Base-by-base conservation (phyloP, 2,888 invertebrate genomes). In the Torymus aiolomorphi region DNA sequence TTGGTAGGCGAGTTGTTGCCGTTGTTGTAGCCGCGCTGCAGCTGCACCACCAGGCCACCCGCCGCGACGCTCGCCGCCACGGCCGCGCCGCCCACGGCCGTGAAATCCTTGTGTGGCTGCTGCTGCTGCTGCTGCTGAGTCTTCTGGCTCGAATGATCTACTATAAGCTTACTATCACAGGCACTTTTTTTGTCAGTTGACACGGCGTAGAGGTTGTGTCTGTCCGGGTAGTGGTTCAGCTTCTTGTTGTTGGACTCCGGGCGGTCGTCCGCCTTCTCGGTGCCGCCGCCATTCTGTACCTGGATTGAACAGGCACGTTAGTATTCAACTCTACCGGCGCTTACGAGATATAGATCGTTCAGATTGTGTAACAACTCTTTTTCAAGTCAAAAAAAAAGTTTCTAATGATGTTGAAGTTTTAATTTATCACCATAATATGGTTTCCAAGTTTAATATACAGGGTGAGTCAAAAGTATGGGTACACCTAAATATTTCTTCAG, bases 131-230 rank as follows among this genome's bases (percentile, higher is more conserved):
- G 42, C 42, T 86, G 88, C 83, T 89, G 90, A 89, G 86, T 88
- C 86, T 89, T 89, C 88, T 89, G 90, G 88, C 89, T 90, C 88
- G 89, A 89, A 89, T 89, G 90, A 87, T 90, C 90, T 88, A 90
- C 88, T 90, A 90, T 90, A 89, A 90, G 89, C 88, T 91, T 91
- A 90, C 90, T 91, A 91, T 91, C 91, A 91, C 91, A 91, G 91
- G 91, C 91, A 91, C 91, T 91, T 91, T 90, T 91, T 91, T 90
- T 90, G 86, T 90, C 90, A 88, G 88, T 90, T 89, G 90, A 88
- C 86, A 88, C 89, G 88, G 89, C 86, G 87, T 90, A 89, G 85
- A 89, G 87, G 84, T 88, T 89, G 85, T 89, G 89, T 87, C 89
- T 85, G 83, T 90, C 89, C 86, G 89, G 87, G 87, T 89, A 90